These are phyloP conservation scores for Agrochola circellaris DNA, from an alignment of 2,888 invertebrate species.

Conservation along the genomic window DNA sequence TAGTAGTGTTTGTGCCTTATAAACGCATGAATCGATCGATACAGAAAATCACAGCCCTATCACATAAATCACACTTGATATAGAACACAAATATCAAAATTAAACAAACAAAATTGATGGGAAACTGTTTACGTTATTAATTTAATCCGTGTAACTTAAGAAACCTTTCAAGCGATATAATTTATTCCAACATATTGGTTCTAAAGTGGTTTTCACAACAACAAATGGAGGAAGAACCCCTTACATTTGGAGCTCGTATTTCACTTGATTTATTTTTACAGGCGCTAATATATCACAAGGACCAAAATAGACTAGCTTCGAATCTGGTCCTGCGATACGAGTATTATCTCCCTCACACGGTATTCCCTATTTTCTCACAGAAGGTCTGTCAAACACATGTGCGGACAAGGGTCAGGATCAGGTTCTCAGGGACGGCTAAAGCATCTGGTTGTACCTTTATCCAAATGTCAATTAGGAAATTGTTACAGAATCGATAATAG, in stretches of 20 bases:
- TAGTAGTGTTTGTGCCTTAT: too few species aligned
- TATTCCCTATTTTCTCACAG: conserved; percentile 84
- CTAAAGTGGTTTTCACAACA: conserved; percentile 62
- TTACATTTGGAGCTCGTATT: conserved; percentile 64
- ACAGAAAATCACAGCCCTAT: conserved; percentile 8
- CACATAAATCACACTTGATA: conserved; percentile 6
- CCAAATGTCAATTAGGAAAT: conserved; percentile 71
- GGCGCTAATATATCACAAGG: conserved; percentile 61
- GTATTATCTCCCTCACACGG: conserved; percentile 72
- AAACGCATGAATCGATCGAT: not conserved
- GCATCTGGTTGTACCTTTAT: conserved; percentile 69
- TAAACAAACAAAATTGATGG: conserved; percentile 42
- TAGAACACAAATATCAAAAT: conserved; percentile 20
- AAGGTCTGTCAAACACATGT: conserved; percentile 78
- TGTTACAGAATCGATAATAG: conserved; percentile 38
- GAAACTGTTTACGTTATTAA: conserved; percentile 49
- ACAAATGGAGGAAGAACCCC: conserved; percentile 58
- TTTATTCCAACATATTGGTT: conserved; percentile 57
- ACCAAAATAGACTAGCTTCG: conserved; percentile 65
- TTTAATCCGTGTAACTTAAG: conserved; percentile 48
- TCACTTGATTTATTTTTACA: conserved; percentile 66
- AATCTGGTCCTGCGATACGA: conserved; percentile 69
- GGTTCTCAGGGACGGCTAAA: conserved; percentile 61
- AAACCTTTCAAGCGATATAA: conserved; percentile 54
- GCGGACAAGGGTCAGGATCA: conserved; percentile 85